Conservation (phyloP, 2,888 invertebrate genomes). For the Drosophila austrosaltans region DNA sequence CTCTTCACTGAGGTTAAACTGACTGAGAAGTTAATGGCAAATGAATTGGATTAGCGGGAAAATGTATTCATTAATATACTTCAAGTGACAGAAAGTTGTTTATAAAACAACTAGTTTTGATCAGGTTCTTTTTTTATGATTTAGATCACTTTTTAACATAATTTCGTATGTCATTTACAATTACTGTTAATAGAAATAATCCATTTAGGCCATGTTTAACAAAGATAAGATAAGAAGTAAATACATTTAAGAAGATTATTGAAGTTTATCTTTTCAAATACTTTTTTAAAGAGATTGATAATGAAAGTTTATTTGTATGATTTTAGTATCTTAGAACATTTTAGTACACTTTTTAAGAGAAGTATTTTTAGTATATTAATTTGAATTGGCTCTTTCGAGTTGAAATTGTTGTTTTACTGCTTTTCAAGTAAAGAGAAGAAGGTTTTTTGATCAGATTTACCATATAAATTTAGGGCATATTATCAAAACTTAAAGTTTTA, state of each 20-base stretch:
- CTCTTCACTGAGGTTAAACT: constrained; percentile 42
- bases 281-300: no score
- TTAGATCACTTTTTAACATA: constrained; percentile 21
- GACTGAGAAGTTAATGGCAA: constrained; percentile 55
- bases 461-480: background rate
- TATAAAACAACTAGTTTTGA: background rate
- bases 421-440: no score
- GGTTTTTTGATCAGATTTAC: no score
- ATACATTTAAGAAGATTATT: no score
- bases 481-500: no score
- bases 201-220: background rate
- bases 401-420: no score
- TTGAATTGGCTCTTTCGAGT: no score
- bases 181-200: background rate
- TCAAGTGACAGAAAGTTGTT: constrained; percentile 8
- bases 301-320: no score
- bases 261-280: no score
- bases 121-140: constrained; percentile 14
- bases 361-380: no score
- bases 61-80: constrained; percentile 32
- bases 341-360: no score
- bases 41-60: constrained; percentile 48
- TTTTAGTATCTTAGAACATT: no score
- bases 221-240: background rate
- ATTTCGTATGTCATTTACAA: constrained; percentile 9